Evolutionary conservation across 2,797 vertebrate genomes (phyloP).

Genomic region (Catostomus latipinnis): DNA sequence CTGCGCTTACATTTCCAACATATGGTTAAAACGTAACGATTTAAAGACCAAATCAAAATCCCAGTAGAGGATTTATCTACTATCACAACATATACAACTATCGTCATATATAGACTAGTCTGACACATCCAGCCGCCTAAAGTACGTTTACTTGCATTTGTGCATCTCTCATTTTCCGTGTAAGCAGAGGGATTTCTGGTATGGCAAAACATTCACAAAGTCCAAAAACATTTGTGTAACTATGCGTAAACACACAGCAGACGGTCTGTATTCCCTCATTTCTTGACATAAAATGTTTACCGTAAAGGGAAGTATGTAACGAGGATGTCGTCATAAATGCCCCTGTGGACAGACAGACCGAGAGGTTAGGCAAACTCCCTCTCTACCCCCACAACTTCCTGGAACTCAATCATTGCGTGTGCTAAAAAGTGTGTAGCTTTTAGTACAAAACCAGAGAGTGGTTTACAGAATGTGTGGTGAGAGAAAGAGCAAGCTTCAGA

Average conservation of each 20-base stretch:
- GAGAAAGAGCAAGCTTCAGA: slow-evolving; percentile 6
- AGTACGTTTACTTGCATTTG: slow-evolving; percentile 27
- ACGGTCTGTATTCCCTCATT: slow-evolving; percentile 46
- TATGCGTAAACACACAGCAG: slow-evolving; percentile 47
- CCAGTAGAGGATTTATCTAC: neutral
- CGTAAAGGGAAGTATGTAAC: slow-evolving; percentile 35
- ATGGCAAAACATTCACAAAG: slow-evolving; percentile 38
- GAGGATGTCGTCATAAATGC: slow-evolving; percentile 50
- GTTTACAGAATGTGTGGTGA: slow-evolving; percentile 11
- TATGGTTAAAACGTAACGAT: neutral
- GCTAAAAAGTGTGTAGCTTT: slow-evolving; percentile 8
- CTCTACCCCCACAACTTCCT: slow-evolving; percentile 25
- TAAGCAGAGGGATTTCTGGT: slow-evolving; percentile 33
- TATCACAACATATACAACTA: neutral
- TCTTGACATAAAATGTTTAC: slow-evolving; percentile 53
- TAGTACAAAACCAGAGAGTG: slow-evolving; percentile 6
- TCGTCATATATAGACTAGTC: neutral
- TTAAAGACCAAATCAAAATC: neutral
- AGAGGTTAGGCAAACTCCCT: slow-evolving; percentile 32
- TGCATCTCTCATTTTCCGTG: slow-evolving; percentile 23
- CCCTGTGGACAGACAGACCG: slow-evolving; percentile 36
- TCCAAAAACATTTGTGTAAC: slow-evolving; percentile 52
- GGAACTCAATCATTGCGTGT: slow-evolving; percentile 18
- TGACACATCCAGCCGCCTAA: slow-evolving; percentile 1
- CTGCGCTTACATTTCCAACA: neutral